A percentile compares a stretch with the other conserved stretches of the same genome.
Conservation (phyloP, 2,797 vertebrate genomes). For the Phataginus tetradactyla region DNA sequence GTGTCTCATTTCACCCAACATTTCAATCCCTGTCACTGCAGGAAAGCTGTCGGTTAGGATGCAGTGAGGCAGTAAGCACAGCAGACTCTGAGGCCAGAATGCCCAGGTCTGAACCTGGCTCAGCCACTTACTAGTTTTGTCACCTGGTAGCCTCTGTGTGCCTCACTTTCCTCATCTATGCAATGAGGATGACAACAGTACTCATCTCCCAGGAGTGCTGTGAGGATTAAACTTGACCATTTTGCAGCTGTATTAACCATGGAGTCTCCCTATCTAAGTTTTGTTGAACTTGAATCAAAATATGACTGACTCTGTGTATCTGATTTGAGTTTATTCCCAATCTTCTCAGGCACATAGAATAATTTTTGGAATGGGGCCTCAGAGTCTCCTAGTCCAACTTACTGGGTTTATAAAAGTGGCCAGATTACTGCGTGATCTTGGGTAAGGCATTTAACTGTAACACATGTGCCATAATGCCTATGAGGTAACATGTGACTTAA, state of each 20-base stretch:
- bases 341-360: neutral
- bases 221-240: neutral
- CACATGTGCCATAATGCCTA: neutral
- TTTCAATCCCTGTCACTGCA: neutral
- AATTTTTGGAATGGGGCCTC: neutral
- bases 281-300: neutral
- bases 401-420: neutral
- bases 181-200: neutral
- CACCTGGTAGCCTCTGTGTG: no score
- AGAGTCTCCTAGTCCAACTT: neutral
- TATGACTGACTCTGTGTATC: neutral
- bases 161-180: neutral
- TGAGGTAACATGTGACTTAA: neutral
- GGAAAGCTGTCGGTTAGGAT: neutral
- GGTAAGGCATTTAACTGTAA: neutral
- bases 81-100: neutral
- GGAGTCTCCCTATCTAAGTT: neutral
- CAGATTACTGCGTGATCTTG: neutral
- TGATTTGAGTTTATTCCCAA: neutral
- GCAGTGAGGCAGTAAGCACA: accelerated
- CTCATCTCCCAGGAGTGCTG: neutral
- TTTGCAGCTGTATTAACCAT: neutral
- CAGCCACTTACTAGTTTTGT: neutral
- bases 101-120: no score
- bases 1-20: neutral